Base-by-base conservation (phyloP, 2,113 vertebrate genomes). In the Erpornis zantholeuca region DNA sequence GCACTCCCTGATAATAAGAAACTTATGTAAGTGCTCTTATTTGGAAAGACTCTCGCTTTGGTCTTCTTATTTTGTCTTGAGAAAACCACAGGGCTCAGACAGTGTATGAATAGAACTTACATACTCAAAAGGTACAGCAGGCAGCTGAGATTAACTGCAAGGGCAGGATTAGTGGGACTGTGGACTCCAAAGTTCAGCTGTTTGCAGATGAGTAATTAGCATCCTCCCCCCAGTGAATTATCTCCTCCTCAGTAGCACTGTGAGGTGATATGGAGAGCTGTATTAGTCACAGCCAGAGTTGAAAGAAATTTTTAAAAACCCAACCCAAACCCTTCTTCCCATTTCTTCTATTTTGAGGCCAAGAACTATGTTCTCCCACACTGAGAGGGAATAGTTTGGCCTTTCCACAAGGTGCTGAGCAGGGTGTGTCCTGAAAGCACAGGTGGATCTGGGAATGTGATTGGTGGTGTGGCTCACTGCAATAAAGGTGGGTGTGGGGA, bases 21-120 rank as follows among this genome's bases (percentile, higher is more conserved):
- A 90, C 79, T 90, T 90, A 90, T 44, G 64, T 75, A 88, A 94
- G 68, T 47, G 24, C 47, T 95, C 76, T 92, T 93, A 72, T 75
- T 72, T 0, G 0, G 68, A 52, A 42, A 90, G 38, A 78, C 45
- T 92, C 69, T 88, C 0, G 0, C 60, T 92, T 92, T 78, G 44
- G 82, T 83, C 38, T 90, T n/a, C 42, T 66, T 92, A 63, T 92
- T 94, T 94, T 90, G 82, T 54, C 76, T 93, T 56, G 29, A 71
- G 68, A 83, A 94, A 90, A 75, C 71, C 86, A 88, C 83, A 78
- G 44, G 50, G 61, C 70, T 85, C 54, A 65, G 52, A 61, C 18
- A 81, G 33, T 1, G 0, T 27, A 42, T 0, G 0, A 59, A 66
- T 42, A 92, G 54, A 75, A 42, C 35, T 93, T 63, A 75, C 27